Conservation (phyloP, 2,113 vertebrate species). For the Hiodon tergisus region DNA sequence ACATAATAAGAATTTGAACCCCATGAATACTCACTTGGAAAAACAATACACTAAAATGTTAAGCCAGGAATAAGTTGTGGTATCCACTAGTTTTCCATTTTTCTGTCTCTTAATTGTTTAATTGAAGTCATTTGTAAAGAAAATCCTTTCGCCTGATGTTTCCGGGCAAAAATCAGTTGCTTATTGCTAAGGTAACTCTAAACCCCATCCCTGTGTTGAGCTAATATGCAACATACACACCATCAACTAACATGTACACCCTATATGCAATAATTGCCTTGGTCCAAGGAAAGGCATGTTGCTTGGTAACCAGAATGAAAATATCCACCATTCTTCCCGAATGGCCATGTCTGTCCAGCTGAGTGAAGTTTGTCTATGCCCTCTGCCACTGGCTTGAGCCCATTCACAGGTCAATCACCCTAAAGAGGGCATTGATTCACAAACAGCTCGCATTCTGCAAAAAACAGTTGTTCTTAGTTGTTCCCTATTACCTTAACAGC, state of each 20-base stretch:
- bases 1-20: no score
- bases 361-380: not conserved
- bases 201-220: no score
- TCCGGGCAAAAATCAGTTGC: no score
- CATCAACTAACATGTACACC: not conserved
- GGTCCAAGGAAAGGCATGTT: not conserved
- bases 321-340: constrained; percentile 4
- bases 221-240: not conserved
- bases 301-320: not conserved
- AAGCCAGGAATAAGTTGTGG: no score
- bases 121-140: no score
- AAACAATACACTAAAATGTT: no score
- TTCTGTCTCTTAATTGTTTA: no score
- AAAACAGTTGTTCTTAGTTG: not conserved
- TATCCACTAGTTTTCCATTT: no score
- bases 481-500: not conserved
- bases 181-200: no score
- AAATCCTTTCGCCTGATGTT: no score
- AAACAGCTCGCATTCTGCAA: not conserved
- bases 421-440: not conserved
- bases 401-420: constrained; percentile 9
- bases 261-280: not conserved
- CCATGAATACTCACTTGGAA: no score
- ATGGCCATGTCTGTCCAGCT: constrained; percentile 13
- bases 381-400: not conserved